phyloP scores from a whole-genome alignment of 2,113 vertebrate species.

The Chionomys nivalis region DNA sequence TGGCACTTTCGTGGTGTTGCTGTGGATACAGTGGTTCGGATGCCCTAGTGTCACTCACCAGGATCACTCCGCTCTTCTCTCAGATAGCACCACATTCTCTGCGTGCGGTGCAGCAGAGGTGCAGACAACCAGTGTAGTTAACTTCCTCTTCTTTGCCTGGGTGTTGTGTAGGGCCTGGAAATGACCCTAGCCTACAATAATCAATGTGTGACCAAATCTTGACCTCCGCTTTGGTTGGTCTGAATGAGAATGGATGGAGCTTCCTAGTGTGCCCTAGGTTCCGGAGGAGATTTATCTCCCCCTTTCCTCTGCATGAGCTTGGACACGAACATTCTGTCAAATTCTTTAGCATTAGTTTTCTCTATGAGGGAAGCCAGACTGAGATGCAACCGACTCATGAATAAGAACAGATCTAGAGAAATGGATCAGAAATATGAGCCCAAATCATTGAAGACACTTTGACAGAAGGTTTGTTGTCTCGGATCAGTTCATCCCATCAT shows the following conservation, averaged over 20 bases:
- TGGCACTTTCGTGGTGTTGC: background rate
- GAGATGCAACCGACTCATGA: background rate
- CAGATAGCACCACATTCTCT: background rate
- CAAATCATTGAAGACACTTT: background rate
- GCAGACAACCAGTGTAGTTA: background rate
- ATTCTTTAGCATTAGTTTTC: background rate
- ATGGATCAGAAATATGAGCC: background rate
- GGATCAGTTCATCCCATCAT: background rate
- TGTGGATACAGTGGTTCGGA: background rate
- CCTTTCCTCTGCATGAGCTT: background rate
- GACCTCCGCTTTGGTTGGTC: background rate
- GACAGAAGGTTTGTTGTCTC: background rate
- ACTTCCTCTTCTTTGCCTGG: background rate
- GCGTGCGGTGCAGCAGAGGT: background rate
- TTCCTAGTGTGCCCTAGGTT: background rate
- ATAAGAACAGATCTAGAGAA: background rate
- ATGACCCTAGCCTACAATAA: background rate
- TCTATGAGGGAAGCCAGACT: background rate
- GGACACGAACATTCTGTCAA: background rate
- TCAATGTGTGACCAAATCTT: background rate
- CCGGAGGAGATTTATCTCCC: background rate
- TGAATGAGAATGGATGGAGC: background rate
- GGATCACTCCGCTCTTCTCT: background rate
- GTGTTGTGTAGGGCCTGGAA: background rate
- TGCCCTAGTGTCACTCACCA: background rate